These are phyloP conservation scores for Resseliella maxima DNA, from an alignment of 2,888 invertebrate species.

Conservation along the genomic window DNA sequence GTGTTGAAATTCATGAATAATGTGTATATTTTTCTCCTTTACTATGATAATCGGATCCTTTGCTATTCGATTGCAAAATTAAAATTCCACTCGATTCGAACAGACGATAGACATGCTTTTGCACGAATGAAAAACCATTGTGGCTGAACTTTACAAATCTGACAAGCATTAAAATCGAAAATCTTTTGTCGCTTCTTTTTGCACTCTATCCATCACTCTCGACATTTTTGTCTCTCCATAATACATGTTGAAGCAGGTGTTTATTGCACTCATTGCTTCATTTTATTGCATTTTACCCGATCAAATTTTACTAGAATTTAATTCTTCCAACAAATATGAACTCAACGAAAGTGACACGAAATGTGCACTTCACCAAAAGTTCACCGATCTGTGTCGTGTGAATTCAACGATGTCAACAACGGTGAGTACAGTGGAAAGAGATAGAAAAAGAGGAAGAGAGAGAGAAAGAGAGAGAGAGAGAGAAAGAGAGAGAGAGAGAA, in stretches of 20 bases:
- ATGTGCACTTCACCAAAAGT: not conserved
- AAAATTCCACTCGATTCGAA: slow-evolving; percentile 4
- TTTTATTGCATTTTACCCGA: slow-evolving; percentile 5
- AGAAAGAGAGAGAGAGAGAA: too few relatives aligned
- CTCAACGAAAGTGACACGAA: not conserved
- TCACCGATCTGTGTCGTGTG: not conserved
- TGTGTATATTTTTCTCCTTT: not conserved
- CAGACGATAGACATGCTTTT: not conserved
- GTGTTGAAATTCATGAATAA: not conserved
- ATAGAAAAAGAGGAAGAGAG: too few relatives aligned
- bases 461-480: too few relatives aligned
- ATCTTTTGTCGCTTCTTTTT: not conserved
- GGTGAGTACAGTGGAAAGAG: not conserved
- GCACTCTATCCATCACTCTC: too few relatives aligned
- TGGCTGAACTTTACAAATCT: not conserved
- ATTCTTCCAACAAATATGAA: not conserved
- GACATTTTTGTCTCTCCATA: not conserved
- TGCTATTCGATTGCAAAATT: not conserved
- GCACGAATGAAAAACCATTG: slow-evolving; percentile 21
- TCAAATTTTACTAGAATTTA: slow-evolving; percentile 28
- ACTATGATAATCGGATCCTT: slow-evolving; percentile 27
- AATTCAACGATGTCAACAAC: not conserved
- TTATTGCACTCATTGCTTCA: not conserved
- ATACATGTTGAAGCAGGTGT: not conserved
- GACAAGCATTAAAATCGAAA: not conserved